Conservation (phyloP, 2,113 vertebrate species). For the Pseudopodoces humilis region DNA sequence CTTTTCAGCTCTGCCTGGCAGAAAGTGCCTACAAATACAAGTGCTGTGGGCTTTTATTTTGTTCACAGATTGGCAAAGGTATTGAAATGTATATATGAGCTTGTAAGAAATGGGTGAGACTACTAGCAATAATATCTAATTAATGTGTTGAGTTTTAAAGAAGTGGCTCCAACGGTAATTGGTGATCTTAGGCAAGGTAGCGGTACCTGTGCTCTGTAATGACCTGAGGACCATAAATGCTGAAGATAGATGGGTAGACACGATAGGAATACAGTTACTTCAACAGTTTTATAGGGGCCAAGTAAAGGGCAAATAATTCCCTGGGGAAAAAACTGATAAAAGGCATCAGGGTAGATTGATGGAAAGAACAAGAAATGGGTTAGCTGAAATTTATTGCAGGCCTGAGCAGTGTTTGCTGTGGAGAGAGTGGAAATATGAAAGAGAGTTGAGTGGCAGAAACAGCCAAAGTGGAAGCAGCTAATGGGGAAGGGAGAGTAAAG, state of each 20-base stretch:
- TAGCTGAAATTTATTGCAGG: constrained; percentile 47
- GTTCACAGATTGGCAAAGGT: neutral
- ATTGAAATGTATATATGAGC: neutral
- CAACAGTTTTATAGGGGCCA: constrained; percentile 41
- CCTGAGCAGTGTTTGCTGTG: neutral
- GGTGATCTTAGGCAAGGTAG: neutral
- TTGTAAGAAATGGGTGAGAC: neutral
- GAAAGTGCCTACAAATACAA: neutral
- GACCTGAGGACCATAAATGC: constrained; percentile 7
- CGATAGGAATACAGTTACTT: constrained; percentile 51
- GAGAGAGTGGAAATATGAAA: constrained; percentile 32
- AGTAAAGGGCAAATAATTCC: constrained; percentile 55
- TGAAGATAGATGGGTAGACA: constrained; percentile 30
- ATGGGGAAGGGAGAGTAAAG: neutral
- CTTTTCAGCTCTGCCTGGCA: neutral
- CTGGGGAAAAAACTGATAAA: constrained; percentile 37
- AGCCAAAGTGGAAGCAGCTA: neutral
- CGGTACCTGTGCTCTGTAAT: neutral
- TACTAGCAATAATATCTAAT: neutral
- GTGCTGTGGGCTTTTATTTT: neutral
- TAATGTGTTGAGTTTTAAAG: neutral
- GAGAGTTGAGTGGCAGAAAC: constrained; percentile 17
- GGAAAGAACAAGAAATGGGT: constrained; percentile 14
- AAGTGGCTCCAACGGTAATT: neutral
- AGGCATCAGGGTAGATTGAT: constrained; percentile 27